Percentiles rank a stretch among this genome's conserved stretches.
Evolutionary conservation across 92 coral and sea anemone genomes (phyloP).

Genomic region (Zoanthus sociatus): DNA sequence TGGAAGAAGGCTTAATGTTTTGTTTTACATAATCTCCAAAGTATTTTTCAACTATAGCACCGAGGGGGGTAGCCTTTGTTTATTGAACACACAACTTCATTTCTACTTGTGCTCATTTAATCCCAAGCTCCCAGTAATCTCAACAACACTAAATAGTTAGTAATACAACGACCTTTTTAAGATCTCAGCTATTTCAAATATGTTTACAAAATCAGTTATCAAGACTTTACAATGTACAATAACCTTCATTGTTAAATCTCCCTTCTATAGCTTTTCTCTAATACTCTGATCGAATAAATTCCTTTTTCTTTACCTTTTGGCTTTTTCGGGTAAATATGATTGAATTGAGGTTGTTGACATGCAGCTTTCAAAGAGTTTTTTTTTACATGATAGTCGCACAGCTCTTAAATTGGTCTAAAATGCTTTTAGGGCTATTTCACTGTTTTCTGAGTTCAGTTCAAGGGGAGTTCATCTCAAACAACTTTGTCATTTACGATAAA

Average conservation of each 20-base stretch:
- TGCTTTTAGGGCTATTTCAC: neutral
- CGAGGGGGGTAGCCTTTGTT: slow-evolving; percentile 10
- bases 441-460: neutral
- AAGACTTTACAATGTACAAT: neutral
- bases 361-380: neutral
- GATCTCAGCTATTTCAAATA: neutral
- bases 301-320: neutral
- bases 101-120: neutral
- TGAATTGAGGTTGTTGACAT: neutral
- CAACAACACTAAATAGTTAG: neutral
- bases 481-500: neutral
- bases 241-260: neutral
- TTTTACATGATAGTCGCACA: neutral
- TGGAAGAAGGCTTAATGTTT: neutral
- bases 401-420: slow-evolving; percentile 6
- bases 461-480: slow-evolving; percentile 31
- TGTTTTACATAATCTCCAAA: neutral
- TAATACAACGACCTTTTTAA: neutral
- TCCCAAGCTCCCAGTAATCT: neutral
- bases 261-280: neutral
- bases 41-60: neutral
- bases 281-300: neutral
- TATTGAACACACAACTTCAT: neutral
- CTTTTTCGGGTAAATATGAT: neutral
- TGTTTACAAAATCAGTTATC: neutral